These are phyloP conservation scores for Epizoanthus rinbou DNA, from an alignment of 92 coral and sea anemone genomes.

Conservation along the genomic window DNA sequence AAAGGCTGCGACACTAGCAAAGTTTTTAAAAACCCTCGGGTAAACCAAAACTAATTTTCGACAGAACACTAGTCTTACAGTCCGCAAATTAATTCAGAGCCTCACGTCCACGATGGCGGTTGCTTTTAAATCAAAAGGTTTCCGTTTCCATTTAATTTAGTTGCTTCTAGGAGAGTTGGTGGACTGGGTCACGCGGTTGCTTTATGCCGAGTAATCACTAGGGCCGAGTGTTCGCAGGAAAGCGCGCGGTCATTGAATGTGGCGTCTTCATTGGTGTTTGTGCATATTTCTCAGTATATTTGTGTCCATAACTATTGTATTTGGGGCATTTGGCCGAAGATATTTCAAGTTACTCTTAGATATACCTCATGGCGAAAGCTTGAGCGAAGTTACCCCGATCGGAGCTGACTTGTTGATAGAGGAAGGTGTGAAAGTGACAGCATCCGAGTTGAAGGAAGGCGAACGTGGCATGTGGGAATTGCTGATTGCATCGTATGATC, in stretches of 20 bases:
- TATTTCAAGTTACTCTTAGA: neutral
- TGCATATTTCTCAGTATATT: neutral
- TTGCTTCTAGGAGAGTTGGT: too few species aligned
- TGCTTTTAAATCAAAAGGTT: too few species aligned
- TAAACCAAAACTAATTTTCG: too few species aligned
- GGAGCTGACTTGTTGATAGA: neutral
- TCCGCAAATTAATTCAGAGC: too few species aligned
- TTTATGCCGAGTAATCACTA: neutral
- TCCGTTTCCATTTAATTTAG: too few species aligned
- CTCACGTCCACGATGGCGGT: too few species aligned
- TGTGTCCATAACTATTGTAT: neutral
- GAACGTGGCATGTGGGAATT: neutral
- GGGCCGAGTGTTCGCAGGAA: neutral
- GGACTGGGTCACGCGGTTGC: too few species aligned
- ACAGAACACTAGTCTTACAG: too few species aligned
- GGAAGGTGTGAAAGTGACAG: neutral
- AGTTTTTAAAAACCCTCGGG: too few species aligned
- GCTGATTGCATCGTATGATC: neutral
- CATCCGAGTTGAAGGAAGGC: neutral
- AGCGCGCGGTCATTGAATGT: slow-evolving; percentile 4
- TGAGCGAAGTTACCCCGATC: neutral
- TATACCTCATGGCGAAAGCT: neutral
- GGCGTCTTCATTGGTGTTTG: neutral
- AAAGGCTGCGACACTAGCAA: too few species aligned
- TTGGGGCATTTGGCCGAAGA: neutral